Conservation (phyloP, 2,888 invertebrate genomes). For the Hypsopygia costalis region DNA sequence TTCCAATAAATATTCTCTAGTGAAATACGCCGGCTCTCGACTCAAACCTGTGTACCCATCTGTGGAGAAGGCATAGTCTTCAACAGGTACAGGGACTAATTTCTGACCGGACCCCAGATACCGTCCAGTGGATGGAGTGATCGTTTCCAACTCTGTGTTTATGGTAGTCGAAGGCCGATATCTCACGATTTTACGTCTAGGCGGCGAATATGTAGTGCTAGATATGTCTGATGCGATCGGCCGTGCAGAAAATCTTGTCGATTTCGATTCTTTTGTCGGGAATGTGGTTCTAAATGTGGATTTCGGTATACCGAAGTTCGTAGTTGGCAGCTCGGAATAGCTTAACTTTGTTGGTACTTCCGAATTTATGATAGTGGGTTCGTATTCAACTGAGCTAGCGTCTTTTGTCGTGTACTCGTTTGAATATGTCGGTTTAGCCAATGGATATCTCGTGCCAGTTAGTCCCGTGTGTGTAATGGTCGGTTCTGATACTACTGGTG, state of each 20-base stretch:
- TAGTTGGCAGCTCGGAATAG: slow-evolving; percentile 12
- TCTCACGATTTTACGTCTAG: background rate
- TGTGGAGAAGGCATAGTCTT: slow-evolving; percentile 49
- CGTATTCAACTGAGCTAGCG: slow-evolving; percentile 16
- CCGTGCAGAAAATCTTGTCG: slow-evolving; percentile 23
- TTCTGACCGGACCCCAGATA: slow-evolving; percentile 35
- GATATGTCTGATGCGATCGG: slow-evolving; percentile 1
- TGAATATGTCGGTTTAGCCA: slow-evolving; percentile 6
- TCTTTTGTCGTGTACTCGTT: slow-evolving; percentile 20
- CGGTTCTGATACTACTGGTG: slow-evolving; percentile 4
- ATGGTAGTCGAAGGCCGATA: slow-evolving; percentile 10
- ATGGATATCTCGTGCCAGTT: slow-evolving; percentile 8
- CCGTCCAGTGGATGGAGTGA: slow-evolving; percentile 30
- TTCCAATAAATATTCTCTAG: slow-evolving; percentile 68
- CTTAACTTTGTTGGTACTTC: slow-evolving; percentile 10
- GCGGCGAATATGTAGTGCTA: background rate
- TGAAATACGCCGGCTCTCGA: slow-evolving; percentile 62
- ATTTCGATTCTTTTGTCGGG: slow-evolving; percentile 23
- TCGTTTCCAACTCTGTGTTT: slow-evolving; percentile 6
- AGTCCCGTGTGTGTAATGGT: slow-evolving; percentile 8
- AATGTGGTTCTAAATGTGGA: slow-evolving; percentile 16
- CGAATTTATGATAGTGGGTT: slow-evolving; percentile 1
- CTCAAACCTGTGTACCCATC: slow-evolving; percentile 44
- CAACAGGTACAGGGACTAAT: slow-evolving; percentile 43
- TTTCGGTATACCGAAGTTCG: slow-evolving; percentile 7